phyloP scores from a whole-genome alignment of 2,797 vertebrate genomes.

The Dicrostonyx torquatus region DNA sequence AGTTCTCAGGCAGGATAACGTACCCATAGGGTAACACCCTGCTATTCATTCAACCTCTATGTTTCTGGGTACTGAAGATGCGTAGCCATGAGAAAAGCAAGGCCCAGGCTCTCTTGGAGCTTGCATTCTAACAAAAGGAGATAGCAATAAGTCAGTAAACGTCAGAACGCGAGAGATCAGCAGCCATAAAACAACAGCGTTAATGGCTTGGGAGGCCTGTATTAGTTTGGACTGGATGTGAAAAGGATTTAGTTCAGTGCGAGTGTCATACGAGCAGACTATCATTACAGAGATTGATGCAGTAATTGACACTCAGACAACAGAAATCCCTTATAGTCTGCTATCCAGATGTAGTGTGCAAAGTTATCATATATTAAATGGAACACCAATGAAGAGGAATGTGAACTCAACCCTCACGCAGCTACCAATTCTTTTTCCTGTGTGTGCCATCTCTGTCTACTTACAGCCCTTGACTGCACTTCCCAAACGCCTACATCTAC shows the following conservation, averaged over 20 bases:
- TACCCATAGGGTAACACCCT: not conserved
- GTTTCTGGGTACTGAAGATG: not conserved
- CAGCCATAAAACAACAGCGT: not conserved
- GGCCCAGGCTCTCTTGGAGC: not conserved
- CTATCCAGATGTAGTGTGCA: not conserved
- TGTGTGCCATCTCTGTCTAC: not conserved
- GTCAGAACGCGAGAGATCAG: not conserved
- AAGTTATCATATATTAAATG: not conserved
- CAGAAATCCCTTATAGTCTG: not conserved
- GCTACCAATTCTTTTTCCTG: not conserved
- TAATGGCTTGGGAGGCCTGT: not conserved
- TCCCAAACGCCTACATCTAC: not conserved
- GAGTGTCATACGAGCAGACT: not conserved
- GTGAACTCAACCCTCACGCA: not conserved
- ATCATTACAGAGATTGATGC: not conserved
- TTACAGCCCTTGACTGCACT: not conserved
- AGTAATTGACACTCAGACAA: constrained; percentile 11
- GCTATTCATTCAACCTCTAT: not conserved
- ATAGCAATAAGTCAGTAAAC: not conserved
- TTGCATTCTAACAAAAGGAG: not conserved
- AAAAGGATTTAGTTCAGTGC: not conserved
- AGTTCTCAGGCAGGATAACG: not conserved
- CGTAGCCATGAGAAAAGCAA: not conserved
- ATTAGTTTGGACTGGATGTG: constrained; percentile 5
- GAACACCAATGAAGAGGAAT: not conserved